Percentiles rank a stretch among this genome's conserved stretches.
These are phyloP conservation scores for Altica lythri DNA, from an alignment of 2,888 invertebrate species.

Conservation along the genomic window DNA sequence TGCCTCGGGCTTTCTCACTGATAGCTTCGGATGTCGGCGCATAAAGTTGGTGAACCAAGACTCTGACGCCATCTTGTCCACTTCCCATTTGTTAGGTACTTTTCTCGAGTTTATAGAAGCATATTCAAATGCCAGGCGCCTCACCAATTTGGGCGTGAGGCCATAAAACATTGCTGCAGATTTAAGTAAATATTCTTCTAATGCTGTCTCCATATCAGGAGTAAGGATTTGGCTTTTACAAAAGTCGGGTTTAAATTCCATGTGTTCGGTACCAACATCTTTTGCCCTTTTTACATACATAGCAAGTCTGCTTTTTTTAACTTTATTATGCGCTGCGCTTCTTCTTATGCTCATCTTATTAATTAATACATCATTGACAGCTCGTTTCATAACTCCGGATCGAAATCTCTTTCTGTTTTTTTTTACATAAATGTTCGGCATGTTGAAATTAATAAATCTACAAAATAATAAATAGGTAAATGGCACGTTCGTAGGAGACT, in stretches of 20 bases:
- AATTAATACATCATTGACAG: slow-evolving; percentile 2
- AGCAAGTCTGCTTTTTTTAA: slow-evolving; percentile 6
- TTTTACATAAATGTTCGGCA: not conserved
- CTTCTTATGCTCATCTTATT: not conserved
- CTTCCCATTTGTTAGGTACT: slow-evolving; percentile 21
- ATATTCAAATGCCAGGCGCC: slow-evolving; percentile 12
- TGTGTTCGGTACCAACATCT: slow-evolving; percentile 9
- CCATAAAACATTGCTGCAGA: slow-evolving; percentile 16
- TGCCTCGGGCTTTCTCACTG: slow-evolving; percentile 20
- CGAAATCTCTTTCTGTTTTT: not conserved
- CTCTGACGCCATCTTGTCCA: slow-evolving; percentile 2
- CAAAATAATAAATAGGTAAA: not conserved
- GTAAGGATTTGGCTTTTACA: slow-evolving; percentile 15
- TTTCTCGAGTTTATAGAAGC: slow-evolving; percentile 2
- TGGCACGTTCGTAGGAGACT: not conserved
- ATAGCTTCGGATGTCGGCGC: slow-evolving; percentile 15
- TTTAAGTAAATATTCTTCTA: slow-evolving; percentile 10
- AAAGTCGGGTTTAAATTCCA: slow-evolving; percentile 18
- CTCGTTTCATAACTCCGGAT: not conserved
- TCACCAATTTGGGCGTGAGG: slow-evolving; percentile 13
- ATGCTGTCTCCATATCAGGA: not conserved
- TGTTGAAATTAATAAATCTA: not conserved
- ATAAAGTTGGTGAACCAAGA: slow-evolving; percentile 24
- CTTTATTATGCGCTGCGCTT: not conserved
- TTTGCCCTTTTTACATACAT: slow-evolving; percentile 10